These are phyloP conservation scores for Lasaia peninsularis DNA, from an alignment of 1,140 invertebrate genomes.

Conservation along the genomic window DNA sequence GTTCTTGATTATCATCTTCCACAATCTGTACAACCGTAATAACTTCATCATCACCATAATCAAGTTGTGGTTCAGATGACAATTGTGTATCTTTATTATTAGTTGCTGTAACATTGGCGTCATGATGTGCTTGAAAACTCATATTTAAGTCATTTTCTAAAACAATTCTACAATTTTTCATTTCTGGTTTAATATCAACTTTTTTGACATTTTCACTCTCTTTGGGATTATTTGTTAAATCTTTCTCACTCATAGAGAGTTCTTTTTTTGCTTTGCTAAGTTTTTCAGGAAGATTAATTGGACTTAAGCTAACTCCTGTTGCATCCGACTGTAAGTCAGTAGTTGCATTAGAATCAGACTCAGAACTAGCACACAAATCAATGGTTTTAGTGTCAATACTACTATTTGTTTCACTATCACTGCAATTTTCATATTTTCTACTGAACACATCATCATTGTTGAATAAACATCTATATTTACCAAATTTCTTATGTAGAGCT, in stretches of 20 bases:
- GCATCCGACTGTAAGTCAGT: slow-evolving; percentile 54
- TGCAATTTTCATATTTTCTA: slow-evolving; percentile 62
- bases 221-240: slow-evolving; percentile 8
- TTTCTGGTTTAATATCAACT: slow-evolving; percentile 18
- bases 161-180: slow-evolving; percentile 16
- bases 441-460: slow-evolving; percentile 53
- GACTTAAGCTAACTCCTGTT: slow-evolving; percentile 45
- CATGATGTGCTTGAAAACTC: slow-evolving; percentile 2
- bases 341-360: slow-evolving; percentile 70
- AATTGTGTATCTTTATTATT: slow-evolving; percentile 19
- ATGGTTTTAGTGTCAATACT: slow-evolving; percentile 68
- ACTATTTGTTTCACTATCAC: slow-evolving; percentile 73
- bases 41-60: slow-evolving; percentile 66
- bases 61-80: slow-evolving; percentile 46
- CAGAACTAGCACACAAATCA: slow-evolving; percentile 70
- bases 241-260: slow-evolving; percentile 24
- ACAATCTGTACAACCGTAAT: slow-evolving; percentile 74
- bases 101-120: not conserved
- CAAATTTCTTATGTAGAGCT: slow-evolving; percentile 72
- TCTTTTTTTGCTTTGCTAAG: slow-evolving; percentile 42
- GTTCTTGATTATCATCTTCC: slow-evolving; percentile 66
- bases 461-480: slow-evolving; percentile 71
- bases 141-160: slow-evolving; percentile 1
- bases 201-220: slow-evolving; percentile 14
- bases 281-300: slow-evolving; percentile 35